phyloP scores from a whole-genome alignment of 2,113 vertebrate genomes.

The Dasyurus viverrinus region DNA sequence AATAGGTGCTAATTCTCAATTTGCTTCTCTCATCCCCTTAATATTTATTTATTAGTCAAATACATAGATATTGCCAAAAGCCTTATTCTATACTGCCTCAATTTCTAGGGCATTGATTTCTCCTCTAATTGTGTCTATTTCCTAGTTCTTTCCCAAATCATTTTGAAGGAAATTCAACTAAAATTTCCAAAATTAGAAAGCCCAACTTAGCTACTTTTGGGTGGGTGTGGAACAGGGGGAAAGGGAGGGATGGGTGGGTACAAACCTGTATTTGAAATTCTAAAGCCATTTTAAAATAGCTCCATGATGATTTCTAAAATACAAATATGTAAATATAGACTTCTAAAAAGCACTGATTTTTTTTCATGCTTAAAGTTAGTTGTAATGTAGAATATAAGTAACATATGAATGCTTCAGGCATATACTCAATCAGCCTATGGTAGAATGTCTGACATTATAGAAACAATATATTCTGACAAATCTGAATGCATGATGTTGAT shows the following conservation, averaged over 20 bases:
- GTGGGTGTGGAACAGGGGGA: too few species aligned
- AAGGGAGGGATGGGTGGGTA: not conserved
- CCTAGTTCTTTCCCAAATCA: not conserved
- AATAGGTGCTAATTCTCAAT: not conserved
- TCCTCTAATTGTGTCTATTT: not conserved
- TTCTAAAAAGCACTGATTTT: not conserved
- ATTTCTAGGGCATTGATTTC: not conserved
- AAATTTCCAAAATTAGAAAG: slow-evolving; percentile 27
- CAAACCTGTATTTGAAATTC: slow-evolving; percentile 19
- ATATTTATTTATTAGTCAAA: not conserved
- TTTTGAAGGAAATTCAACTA: slow-evolving; percentile 20
- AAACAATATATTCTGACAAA: slow-evolving; percentile 25
- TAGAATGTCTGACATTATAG: not conserved
- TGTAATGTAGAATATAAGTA: slow-evolving; percentile 27
- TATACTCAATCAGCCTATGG: not conserved
- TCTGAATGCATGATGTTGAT: slow-evolving; percentile 18
- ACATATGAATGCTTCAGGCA: slow-evolving; percentile 51
- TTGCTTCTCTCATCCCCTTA: not conserved
- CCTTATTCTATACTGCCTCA: not conserved
- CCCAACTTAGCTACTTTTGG: not conserved
- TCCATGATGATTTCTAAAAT: not conserved
- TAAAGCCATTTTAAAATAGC: not conserved
- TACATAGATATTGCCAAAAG: not conserved
- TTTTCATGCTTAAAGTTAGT: slow-evolving; percentile 13
- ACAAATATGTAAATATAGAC: slow-evolving; percentile 33